Percentiles rank a stretch among this genome's conserved stretches.
These are phyloP conservation scores for Cygnus buccinator DNA, from an alignment of 2,113 vertebrate genomes.

Conservation along the genomic window DNA sequence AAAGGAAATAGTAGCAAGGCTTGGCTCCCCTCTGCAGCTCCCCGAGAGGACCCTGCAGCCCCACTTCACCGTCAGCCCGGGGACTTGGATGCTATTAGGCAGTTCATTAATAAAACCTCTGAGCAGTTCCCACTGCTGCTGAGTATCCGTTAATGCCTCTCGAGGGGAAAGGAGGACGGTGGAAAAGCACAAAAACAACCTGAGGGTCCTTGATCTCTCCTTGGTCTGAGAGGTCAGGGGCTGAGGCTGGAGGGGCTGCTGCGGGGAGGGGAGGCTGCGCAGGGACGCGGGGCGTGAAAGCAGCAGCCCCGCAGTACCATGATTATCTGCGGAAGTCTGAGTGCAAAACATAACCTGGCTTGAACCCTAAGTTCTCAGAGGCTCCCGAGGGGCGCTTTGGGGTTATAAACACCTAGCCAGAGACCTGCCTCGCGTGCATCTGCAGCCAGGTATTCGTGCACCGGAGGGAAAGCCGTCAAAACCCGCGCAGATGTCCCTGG, in stretches of 20 bases:
- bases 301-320: neutral
- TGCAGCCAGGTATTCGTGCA: neutral
- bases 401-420: conserved; percentile 21
- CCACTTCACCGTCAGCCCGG: neutral
- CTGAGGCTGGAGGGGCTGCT: conserved; percentile 16
- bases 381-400: neutral
- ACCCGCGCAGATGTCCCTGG: neutral
- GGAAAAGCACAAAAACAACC: conserved; percentile 53
- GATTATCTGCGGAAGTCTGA: neutral
- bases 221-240: neutral
- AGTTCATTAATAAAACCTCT: conserved; percentile 61
- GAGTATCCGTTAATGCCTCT: conserved; percentile 68
- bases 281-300: neutral
- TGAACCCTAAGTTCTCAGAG: neutral
- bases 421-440: neutral
- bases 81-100: conserved; percentile 60
- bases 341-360: neutral
- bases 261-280: neutral
- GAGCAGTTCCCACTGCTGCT: neutral
- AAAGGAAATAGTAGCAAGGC: neutral
- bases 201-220: conserved; percentile 46
- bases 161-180: conserved; percentile 30
- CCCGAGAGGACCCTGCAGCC: neutral
- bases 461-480: neutral
- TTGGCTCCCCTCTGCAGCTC: neutral